phyloP scores from a whole-genome alignment of 2,888 invertebrate genomes.

The Phytoseiulus persimilis region DNA sequence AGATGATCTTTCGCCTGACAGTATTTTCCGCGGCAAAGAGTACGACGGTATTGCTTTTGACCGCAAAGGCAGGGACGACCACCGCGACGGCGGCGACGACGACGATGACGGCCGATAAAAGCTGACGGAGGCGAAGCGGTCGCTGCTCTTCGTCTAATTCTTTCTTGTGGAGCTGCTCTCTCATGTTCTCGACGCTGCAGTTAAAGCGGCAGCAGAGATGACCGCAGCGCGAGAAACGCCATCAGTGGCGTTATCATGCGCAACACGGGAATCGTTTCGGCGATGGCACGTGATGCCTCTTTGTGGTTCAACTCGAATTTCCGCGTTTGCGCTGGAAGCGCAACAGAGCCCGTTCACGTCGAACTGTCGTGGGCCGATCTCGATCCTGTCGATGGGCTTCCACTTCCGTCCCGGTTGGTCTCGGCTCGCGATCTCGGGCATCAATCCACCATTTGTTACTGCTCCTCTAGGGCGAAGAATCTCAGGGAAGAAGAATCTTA shows the following conservation, averaged over 20 bases:
- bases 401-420: no score
- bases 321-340: not conserved
- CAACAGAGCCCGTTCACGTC: no score
- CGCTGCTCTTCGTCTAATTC: conserved; percentile 5
- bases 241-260: not conserved
- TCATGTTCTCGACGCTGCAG: not conserved
- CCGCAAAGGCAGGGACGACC: not conserved
- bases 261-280: not conserved
- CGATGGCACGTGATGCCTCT: not conserved
- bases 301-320: not conserved
- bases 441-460: no score
- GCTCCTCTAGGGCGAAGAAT: not conserved
- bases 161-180: not conserved
- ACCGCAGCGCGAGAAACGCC: not conserved
- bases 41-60: not conserved
- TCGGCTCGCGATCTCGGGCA: no score
- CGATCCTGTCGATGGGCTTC: no score
- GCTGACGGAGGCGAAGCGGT: not conserved
- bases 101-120: not conserved
- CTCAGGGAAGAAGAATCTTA: not conserved
- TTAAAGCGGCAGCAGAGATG: not conserved
- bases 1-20: not conserved
- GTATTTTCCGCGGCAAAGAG: not conserved
- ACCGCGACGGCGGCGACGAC: not conserved
- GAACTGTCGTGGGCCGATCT: no score